Percentiles rank a stretch among this genome's conserved stretches.
Evolutionary conservation across 2,888 invertebrate species (phyloP).

Genomic region (Nipponacmea schrenckii): DNA sequence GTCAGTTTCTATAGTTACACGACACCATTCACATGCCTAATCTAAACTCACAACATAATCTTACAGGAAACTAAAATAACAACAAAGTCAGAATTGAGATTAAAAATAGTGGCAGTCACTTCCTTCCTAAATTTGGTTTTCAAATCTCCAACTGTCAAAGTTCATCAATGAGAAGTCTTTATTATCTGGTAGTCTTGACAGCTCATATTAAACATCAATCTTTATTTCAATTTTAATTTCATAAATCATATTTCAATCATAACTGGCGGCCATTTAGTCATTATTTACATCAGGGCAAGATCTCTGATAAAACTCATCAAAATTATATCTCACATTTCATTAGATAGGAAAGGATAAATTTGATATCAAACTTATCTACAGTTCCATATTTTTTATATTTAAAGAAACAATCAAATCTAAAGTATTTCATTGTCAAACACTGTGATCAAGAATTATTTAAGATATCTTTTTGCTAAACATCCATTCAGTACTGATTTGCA

Average conservation of each 20-base stretch:
- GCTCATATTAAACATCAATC: not conserved
- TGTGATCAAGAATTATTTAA: too few species aligned
- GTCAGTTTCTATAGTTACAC: not conserved
- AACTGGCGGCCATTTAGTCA: not conserved
- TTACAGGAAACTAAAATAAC: not conserved
- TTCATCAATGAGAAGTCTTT: not conserved
- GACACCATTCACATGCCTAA: not conserved
- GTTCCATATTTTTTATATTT: too few species aligned
- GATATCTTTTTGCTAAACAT: too few species aligned
- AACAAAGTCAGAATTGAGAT: not conserved
- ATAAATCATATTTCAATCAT: constrained; percentile 7
- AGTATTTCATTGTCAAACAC: too few species aligned
- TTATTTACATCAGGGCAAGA: not conserved
- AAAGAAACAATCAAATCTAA: too few species aligned
- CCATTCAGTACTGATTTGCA: too few species aligned
- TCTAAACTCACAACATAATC: not conserved
- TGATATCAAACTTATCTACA: too few species aligned
- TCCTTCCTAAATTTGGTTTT: not conserved
- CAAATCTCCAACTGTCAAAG: not conserved
- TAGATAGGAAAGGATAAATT: too few species aligned
- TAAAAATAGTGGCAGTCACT: not conserved
- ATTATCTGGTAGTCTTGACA: not conserved
- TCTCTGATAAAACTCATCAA: not conserved
- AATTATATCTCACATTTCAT: not conserved
- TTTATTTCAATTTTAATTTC: constrained; percentile 7